Evolutionary conservation across 2,113 vertebrate species (phyloP), one percentile per base, ranked within the genome.

Genomic region (Vidua macroura): DNA sequence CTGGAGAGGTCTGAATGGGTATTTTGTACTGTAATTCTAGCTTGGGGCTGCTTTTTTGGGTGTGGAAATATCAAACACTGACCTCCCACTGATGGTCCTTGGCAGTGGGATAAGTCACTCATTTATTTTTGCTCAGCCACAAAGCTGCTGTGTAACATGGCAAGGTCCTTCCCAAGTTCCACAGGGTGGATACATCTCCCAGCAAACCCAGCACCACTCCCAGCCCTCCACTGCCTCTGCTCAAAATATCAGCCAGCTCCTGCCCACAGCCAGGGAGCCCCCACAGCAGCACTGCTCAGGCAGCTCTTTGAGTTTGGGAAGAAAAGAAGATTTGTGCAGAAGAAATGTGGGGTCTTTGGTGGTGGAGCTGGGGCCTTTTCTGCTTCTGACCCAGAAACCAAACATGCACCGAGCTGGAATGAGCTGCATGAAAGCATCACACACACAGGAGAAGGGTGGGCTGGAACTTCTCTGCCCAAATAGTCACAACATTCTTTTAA

Each of bases 31-130:
- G 58, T 72, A 58, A 89, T 83, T 96, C 93, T 97, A 96, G 92
- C 96, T 94, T 46, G 79, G 80, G 92, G 82, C 85, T 85, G 64
- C 91, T 96, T 96, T 94, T 90, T 84, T 77, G 96, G 96, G 94
- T 90, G 95, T 96, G 97, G 96, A 96, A 95, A 95, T 96, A 95
- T 95, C 90, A 95, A 97, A 90, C 92, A 92, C 93, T 94, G 84
- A 96, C 92, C 88, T 95, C 88, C 88, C 93, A 93, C 92, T 88
- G 97, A 83, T 0, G 69, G 43, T 49, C 88, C 83, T 87, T 96
- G 96, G 93, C 96, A 96, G 82, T 28, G 79, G 96, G 93, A 96
- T 96, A 94, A 93, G 93, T 56, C 67, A 1, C 73, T 95, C 90
- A 59, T 95, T 95, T 92, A 94, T 73, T 93, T 95, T 78, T 62